Conservation (phyloP, 2,888 invertebrate species). For the Mamestra brassicae region DNA sequence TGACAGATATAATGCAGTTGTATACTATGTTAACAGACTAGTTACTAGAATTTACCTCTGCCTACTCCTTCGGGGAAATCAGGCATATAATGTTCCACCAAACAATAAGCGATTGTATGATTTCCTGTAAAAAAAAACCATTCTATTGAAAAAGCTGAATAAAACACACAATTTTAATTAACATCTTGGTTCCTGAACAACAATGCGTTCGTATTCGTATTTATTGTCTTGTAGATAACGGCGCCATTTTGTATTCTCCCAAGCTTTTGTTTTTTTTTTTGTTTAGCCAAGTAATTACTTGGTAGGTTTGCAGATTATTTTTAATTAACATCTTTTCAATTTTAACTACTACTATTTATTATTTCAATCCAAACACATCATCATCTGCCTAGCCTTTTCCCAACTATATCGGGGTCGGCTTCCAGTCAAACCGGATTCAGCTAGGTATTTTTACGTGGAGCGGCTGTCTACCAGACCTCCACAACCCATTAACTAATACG, state of each 20-base stretch:
- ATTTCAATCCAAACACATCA: too few relatives aligned
- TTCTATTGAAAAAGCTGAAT: background rate
- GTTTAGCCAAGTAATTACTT: background rate
- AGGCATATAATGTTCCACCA: background rate
- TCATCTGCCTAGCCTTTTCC: too few relatives aligned
- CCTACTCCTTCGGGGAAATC: background rate
- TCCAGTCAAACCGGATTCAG: too few relatives aligned
- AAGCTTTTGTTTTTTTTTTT: constrained; percentile 1
- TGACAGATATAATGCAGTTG: too few relatives aligned
- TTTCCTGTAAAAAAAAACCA: background rate
- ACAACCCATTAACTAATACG: too few relatives aligned
- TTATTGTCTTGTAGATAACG: constrained; percentile 8
- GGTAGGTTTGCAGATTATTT: background rate
- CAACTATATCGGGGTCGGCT: too few relatives aligned
- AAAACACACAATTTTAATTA: constrained; percentile 26
- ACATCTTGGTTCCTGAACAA: constrained; percentile 13
- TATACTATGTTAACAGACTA: too few relatives aligned
- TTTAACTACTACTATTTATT: too few relatives aligned
- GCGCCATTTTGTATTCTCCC: constrained; percentile 11
- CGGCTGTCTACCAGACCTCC: too few relatives aligned
- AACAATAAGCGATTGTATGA: background rate
- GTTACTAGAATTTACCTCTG: background rate
- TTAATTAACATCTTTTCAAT: background rate
- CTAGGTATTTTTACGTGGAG: too few relatives aligned
- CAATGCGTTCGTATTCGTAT: constrained; percentile 17